A percentile compares a stretch with the other conserved stretches of the same genome.
phyloP scores from a whole-genome alignment of 2,113 vertebrate genomes.

The Gallinago jamesoni region DNA sequence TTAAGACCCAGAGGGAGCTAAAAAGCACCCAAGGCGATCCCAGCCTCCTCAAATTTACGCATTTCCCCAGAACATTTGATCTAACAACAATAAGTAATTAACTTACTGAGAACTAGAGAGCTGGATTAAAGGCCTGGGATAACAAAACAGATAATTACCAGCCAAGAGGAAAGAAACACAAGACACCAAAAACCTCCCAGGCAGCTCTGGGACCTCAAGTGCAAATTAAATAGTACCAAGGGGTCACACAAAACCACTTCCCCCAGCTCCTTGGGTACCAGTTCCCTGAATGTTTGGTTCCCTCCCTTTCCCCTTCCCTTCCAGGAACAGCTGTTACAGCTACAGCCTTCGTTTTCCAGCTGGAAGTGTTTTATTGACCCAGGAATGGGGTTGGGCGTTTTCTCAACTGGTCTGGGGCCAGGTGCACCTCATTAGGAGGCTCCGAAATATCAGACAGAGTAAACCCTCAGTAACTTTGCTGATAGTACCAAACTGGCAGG shows the following conservation, averaged over 20 bases:
- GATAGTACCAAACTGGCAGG: too few relatives aligned
- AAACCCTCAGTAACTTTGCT: too few relatives aligned
- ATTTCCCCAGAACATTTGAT: not conserved
- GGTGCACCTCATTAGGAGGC: not conserved
- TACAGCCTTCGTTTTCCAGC: not conserved
- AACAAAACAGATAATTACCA: not conserved
- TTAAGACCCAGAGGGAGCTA: not conserved
- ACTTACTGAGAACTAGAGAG: not conserved
- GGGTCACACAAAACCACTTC: not conserved
- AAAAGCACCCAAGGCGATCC: not conserved
- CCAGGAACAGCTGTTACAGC: not conserved
- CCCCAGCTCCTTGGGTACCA: not conserved
- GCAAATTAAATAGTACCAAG: not conserved
- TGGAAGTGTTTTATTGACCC: not conserved
- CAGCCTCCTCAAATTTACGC: not conserved
- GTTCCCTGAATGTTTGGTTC: not conserved
- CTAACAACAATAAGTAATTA: not conserved
- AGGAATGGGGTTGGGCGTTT: not conserved
- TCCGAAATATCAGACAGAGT: not conserved
- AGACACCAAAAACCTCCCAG: not conserved
- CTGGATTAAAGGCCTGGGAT: rapidly evolving
- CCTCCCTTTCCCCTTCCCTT: not conserved
- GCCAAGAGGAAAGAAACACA: not conserved
- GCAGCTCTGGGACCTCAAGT: rapidly evolving
- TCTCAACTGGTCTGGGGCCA: not conserved